Percentiles rank a stretch among this genome's conserved stretches.
Evolutionary conservation across 2,797 vertebrate species (phyloP).

Genomic region (Bradypodion pumilum): DNA sequence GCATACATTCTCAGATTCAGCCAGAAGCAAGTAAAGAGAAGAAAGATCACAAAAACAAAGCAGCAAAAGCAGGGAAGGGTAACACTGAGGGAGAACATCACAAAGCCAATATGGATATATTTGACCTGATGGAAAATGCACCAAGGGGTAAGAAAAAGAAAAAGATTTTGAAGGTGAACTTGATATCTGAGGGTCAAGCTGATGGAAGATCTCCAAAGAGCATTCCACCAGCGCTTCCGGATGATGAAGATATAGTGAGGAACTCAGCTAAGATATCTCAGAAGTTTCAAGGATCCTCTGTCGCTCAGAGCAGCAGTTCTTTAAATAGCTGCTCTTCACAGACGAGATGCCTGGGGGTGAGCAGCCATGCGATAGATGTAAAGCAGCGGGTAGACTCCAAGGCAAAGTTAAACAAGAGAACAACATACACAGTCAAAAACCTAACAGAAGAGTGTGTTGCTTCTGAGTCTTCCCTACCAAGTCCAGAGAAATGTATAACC

Average conservation of each 20-base stretch:
- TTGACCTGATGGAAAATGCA: not conserved
- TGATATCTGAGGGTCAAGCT: slow-evolving; percentile 28
- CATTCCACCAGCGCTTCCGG: slow-evolving; percentile 1
- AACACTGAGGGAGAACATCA: slow-evolving; percentile 24
- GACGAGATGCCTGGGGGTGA: not conserved
- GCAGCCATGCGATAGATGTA: not conserved
- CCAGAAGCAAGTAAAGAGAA: slow-evolving; percentile 24
- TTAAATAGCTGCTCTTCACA: not conserved
- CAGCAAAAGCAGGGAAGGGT: slow-evolving; percentile 2
- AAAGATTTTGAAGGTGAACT: not conserved
- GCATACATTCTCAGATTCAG: slow-evolving; percentile 16
- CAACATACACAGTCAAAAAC: not conserved
- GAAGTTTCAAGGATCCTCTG: not conserved
- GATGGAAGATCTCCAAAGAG: accelerated
- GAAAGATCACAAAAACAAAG: slow-evolving; percentile 28
- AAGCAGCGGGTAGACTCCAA: slow-evolving; percentile 5
- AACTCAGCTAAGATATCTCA: slow-evolving; percentile 52
- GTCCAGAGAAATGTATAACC: slow-evolving; percentile 28
- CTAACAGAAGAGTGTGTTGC: not conserved
- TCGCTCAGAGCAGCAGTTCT: slow-evolving; percentile 14
- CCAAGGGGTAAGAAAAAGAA: slow-evolving; percentile 26
- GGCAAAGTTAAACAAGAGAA: slow-evolving; percentile 23
- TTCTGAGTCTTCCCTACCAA: not conserved
- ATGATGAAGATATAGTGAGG: not conserved
- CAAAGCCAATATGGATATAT: not conserved